Evolutionary conservation across 2,113 vertebrate species (phyloP), one percentile per base, ranked within the genome.

Genomic region (Chunga burmeisteri): DNA sequence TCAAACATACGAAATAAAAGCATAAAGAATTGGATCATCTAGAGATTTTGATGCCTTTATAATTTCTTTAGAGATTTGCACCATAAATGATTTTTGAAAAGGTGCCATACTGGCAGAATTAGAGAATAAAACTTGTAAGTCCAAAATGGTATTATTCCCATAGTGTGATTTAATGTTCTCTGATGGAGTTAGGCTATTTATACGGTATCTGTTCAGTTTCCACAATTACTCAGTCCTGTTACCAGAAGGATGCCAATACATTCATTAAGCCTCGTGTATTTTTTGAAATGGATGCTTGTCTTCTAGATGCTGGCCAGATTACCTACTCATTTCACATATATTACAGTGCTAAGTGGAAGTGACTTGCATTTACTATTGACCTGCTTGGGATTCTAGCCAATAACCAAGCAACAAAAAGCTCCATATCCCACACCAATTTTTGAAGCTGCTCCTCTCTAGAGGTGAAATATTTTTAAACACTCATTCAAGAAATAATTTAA

Each of bases 401-500:
- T 66, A 93, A 87, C 40, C 75, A 83, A 81, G 70, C 22, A 81
- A 81, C 40, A 82, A 71, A 94, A 87, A 53, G 56, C 77, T 79
- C 86, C 14, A 49, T 19, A 75, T 95, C 73, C 86, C 83, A 87
- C 78, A 91, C 26, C 84, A 91, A 87, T 89, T 92, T 96, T 53
- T 93, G 81, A 91, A 92, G 65, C 65, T 89, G 56, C 40, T 80
- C 7, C 42, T 91, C 77, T 90, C 92, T 85, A 61, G 91, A 75
- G 81, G 27, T 61, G 73, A 79, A 87, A 94, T 94, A 94, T 94
- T 94, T 96, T 96, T 94, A 94, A 95, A 87, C 68, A 79, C 75
- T 92, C 55, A 67, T 94, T 92, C 93, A 96, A 94, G 86, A 94
- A 91, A 91, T 59, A 96, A 94, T 94, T 88, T 94, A 93, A 87